Evolutionary conservation across 92 coral and sea anemone genomes (phyloP).

Genomic region (Bergia sp.): DNA sequence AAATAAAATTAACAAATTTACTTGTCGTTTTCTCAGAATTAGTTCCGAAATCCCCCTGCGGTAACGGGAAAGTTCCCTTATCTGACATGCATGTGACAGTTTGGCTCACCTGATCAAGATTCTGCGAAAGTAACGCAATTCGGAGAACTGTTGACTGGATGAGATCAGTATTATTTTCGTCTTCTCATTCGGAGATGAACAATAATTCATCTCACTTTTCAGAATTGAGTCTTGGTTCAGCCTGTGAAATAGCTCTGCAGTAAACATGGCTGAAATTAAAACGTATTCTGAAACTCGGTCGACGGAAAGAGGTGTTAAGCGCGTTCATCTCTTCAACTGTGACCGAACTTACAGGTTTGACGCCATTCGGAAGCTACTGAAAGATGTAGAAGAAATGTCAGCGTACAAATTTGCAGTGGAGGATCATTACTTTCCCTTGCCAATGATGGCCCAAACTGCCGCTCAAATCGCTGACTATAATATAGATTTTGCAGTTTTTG

Average conservation of each 20-base stretch:
- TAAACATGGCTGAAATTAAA: conserved; percentile 13
- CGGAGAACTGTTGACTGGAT: conserved; percentile 3
- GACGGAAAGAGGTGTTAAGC: not conserved
- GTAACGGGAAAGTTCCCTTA: not conserved
- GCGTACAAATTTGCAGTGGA: conserved; percentile 21
- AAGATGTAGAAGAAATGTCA: conserved; percentile 38
- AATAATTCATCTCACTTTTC: not conserved
- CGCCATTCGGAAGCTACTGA: conserved; percentile 48
- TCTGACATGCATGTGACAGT: not conserved
- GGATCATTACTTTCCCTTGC: conserved; percentile 41
- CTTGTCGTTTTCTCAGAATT: not conserved
- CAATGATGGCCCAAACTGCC: conserved; percentile 41
- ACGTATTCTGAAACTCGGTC: not conserved
- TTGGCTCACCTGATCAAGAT: not conserved
- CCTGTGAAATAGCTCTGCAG: not conserved
- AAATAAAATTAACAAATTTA: not conserved
- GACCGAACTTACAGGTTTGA: conserved; percentile 67
- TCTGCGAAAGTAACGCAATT: conserved; percentile 39
- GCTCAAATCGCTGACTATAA: conserved; percentile 16
- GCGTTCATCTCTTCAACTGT: conserved; percentile 76
- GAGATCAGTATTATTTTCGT: not conserved
- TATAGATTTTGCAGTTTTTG: conserved; percentile 68
- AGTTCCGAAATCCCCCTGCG: not conserved
- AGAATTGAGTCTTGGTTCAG: not conserved
- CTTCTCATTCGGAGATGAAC: not conserved